Evolutionary conservation across 2,888 invertebrate genomes (phyloP).

Genomic region (Yponomeuta plumbellus): DNA sequence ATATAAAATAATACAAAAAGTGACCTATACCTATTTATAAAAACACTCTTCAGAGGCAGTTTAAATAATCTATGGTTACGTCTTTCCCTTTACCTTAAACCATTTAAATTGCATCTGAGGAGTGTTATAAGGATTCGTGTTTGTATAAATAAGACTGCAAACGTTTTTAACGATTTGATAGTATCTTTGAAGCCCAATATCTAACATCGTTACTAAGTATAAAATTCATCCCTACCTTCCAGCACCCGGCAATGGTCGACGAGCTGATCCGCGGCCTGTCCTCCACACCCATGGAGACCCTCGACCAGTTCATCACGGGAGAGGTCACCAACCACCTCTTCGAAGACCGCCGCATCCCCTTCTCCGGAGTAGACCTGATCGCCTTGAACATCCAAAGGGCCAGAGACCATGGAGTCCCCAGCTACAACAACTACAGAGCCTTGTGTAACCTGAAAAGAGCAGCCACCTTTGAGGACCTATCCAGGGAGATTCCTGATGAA

Average conservation of each 20-base stretch:
- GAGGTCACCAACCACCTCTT: conserved; percentile 97
- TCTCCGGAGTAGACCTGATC: conserved; percentile 95
- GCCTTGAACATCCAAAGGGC: conserved; percentile 92
- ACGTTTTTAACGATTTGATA: too few relatives aligned
- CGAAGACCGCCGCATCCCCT: conserved; percentile 91
- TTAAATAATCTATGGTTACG: too few relatives aligned
- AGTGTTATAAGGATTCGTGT: too few relatives aligned
- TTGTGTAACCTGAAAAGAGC: conserved; percentile 93
- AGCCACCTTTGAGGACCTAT: conserved; percentile 88
- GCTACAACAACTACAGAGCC: conserved; percentile 93
- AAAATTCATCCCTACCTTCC: conserved; percentile 18
- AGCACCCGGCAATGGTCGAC: conserved; percentile 86
- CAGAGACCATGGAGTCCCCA: conserved; percentile 91
- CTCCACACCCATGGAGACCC: conserved; percentile 93
- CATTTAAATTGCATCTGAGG: too few relatives aligned
- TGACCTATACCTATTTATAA: too few relatives aligned
- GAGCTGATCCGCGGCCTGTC: conserved; percentile 90
- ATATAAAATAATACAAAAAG: too few relatives aligned
- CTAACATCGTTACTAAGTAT: background rate
- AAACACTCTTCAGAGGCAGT: too few relatives aligned
- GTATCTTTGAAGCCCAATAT: too few relatives aligned
- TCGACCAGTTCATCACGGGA: conserved; percentile 95
- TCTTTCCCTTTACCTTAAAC: too few relatives aligned
- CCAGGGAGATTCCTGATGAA: conserved; percentile 90
- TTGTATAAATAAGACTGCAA: too few relatives aligned